Evolutionary conservation across 1,140 invertebrate genomes (phyloP).

Genomic region (Drosophila athabasca): DNA sequence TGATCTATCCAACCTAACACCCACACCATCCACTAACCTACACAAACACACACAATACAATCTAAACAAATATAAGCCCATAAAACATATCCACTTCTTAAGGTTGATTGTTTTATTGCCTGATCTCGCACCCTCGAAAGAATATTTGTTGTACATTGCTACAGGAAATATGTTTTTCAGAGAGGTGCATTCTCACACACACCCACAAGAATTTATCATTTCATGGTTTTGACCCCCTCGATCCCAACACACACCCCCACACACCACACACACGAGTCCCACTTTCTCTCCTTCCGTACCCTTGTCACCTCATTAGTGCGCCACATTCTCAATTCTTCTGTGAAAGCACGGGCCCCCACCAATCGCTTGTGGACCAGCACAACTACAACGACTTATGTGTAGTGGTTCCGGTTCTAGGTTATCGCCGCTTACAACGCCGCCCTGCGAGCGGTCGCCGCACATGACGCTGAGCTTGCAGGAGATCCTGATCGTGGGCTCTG

Average conservation of each 20-base stretch:
- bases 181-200: background rate
- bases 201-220: slow-evolving; percentile 57
- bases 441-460: slow-evolving; percentile 92
- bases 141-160: background rate
- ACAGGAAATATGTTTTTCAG: too few relatives aligned
- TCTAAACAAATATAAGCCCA: background rate
- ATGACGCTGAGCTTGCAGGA: slow-evolving; percentile 96
- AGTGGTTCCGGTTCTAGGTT: slow-evolving; percentile 87
- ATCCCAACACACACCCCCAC: slow-evolving; percentile 16
- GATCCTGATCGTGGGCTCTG: slow-evolving; percentile 97
- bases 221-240: slow-evolving; percentile 50
- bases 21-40: slow-evolving; percentile 27
- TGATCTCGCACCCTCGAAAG: background rate
- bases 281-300: slow-evolving; percentile 26
- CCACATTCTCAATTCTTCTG: slow-evolving; percentile 84
- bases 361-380: slow-evolving; percentile 69
- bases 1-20: slow-evolving; percentile 28
- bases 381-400: slow-evolving; percentile 83
- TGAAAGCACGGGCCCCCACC: slow-evolving; percentile 83
- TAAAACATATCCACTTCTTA: slow-evolving; percentile 1
- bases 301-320: slow-evolving; percentile 79
- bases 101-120: background rate
- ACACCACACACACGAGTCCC: slow-evolving; percentile 14
- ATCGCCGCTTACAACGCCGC: slow-evolving; percentile 92
- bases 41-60: slow-evolving; percentile 33